Evolutionary conservation across 2,888 invertebrate species (phyloP), one percentile per base, ranked within the genome.

Genomic region (Diplolepis rosae): DNA sequence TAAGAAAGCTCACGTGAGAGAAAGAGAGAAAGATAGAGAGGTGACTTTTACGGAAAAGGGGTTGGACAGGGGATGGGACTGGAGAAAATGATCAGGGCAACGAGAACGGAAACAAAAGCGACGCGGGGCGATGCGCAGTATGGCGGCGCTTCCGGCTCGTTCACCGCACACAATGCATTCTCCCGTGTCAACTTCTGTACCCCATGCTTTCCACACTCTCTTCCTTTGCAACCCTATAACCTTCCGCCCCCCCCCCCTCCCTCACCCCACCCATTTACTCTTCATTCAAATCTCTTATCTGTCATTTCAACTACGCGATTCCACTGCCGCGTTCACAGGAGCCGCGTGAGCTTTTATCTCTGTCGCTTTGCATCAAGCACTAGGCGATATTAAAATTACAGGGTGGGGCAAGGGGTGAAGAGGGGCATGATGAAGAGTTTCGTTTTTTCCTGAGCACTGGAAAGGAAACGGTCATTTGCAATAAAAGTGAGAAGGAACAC

Each of bases 81-180:
- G 50, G 69, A 69, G 68, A 68, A 67, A 67, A 66, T 61, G 39
- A 61, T 61, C 61, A 61, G 61, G 61, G 61, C 61, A 61, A 61
- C 61, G 71, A 76, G 77, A 80, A 73, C 79, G 78, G 78, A 83
- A 84, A 87, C 85, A 87, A 87, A 82, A 83, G 84, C 77, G 80
- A 79, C 80, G 78, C 79, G 79, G 78, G 79, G 78, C 80, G 80
- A 73, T 84, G 84, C 84, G 85, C 85, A 87, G 85, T 85, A 88
- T 87, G 88, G 86, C 87, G 85, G 82, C 86, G 86, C 83, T 88
- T 88, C 88, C 88, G 87, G 88, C 83, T 87, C 87, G 87, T 86
- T 88, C 87, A 86, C 88, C 87, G 82, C 87, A 86, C 85, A 88
- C 88, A 88, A 88, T 88, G 85, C 85, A 77, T 83, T 77, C 79